phyloP scores from a whole-genome alignment of 2,888 invertebrate genomes.

The Protonemura montana region DNA sequence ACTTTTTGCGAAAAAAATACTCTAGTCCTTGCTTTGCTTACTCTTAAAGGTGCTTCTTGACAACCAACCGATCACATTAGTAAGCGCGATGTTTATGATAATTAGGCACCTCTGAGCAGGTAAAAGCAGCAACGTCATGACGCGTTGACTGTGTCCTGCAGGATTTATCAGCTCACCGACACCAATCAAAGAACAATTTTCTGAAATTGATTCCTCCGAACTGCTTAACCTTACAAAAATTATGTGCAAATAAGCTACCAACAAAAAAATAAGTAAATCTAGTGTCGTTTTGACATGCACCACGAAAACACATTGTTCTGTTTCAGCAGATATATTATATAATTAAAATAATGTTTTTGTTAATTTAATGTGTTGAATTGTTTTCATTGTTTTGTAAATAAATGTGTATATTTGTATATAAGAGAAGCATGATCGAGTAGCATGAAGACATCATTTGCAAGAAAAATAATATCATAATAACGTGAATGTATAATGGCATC shows the following conservation, averaged over 20 bases:
- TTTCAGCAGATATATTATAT: background rate
- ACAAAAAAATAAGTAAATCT: constrained; percentile 1
- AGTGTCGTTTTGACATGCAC: constrained; percentile 5
- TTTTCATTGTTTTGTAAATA: constrained; percentile 37
- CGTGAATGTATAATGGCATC: background rate
- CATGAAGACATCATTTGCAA: background rate
- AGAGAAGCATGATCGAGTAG: constrained; percentile 26
- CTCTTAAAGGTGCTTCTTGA: background rate
- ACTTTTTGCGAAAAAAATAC: constrained; percentile 16
- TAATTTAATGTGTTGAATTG: background rate
- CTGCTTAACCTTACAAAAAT: background rate
- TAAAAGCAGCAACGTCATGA: background rate
- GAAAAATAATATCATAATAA: background rate
- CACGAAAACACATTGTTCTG: background rate
- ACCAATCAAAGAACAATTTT: background rate
- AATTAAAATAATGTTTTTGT: background rate
- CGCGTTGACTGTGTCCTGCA: background rate
- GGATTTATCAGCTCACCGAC: background rate
- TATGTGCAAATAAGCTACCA: background rate
- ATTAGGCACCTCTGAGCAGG: background rate
- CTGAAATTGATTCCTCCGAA: background rate
- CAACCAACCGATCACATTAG: background rate
- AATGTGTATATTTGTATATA: constrained; percentile 41
- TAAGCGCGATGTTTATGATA: background rate
- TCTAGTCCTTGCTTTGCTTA: constrained; percentile 30